Evolutionary conservation across 2,888 invertebrate genomes (phyloP).

Genomic region (Heliconius sara): DNA sequence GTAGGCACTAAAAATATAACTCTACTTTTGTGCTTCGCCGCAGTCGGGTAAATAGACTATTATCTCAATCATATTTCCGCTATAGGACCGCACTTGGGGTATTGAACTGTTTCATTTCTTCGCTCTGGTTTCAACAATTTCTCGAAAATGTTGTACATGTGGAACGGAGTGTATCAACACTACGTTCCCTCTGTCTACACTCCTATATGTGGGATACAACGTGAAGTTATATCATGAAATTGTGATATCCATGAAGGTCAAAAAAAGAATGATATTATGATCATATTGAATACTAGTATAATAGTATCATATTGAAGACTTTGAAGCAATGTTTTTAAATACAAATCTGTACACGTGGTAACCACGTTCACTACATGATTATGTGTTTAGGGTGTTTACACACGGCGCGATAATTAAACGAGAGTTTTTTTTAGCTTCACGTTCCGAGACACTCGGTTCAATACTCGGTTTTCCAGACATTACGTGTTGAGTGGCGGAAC

Average conservation of each 20-base stretch:
- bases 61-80: no score
- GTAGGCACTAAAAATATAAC: no score
- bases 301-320: neutral
- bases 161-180: neutral
- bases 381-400: neutral
- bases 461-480: neutral
- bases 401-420: neutral
- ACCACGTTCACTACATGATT: slow-evolving; percentile 5
- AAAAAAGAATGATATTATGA: no score
- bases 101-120: no score
- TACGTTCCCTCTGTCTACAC: neutral
- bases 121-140: no score
- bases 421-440: neutral
- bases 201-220: neutral
- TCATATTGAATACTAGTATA: no score
- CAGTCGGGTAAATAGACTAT: no score
- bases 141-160: neutral
- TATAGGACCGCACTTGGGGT: no score
- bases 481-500: neutral
- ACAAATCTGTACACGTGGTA: slow-evolving; percentile 19
- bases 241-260: neutral
- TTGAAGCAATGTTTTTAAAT: neutral
- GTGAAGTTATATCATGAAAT: neutral
- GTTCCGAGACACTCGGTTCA: no score
- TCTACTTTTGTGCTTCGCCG: no score